These are phyloP conservation scores for Prosopocoilus inquinatus DNA, from an alignment of 2,888 invertebrate genomes.

Conservation along the genomic window DNA sequence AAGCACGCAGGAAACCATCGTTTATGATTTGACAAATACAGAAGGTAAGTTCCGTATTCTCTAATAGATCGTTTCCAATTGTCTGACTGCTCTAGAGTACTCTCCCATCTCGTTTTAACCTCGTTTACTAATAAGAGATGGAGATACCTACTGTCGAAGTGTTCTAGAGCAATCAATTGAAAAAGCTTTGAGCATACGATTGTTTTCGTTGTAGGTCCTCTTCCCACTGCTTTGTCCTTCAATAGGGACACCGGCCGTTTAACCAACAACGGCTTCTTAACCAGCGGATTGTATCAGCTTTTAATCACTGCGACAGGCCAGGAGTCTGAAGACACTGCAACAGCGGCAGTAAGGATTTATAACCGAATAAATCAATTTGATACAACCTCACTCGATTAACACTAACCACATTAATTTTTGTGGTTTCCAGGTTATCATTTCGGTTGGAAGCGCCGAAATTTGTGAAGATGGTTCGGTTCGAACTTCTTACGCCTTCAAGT, in stretches of 20 bases:
- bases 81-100: too few species aligned
- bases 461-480: constrained; percentile 5
- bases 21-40: not conserved
- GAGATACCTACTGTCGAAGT: too few species aligned
- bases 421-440: constrained; percentile 7
- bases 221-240: constrained; percentile 10
- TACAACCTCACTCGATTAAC: too few species aligned
- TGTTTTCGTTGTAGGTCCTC: not conserved
- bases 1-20: constrained; percentile 10
- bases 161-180: too few species aligned
- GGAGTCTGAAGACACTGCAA: constrained; percentile 13
- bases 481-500: not conserved
- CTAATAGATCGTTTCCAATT: too few species aligned
- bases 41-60: not conserved
- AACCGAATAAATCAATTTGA: not conserved
- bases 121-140: too few species aligned
- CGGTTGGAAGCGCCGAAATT: not conserved
- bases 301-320: constrained; percentile 36
- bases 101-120: too few species aligned
- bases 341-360: constrained; percentile 42
- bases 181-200: too few species aligned
- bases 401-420: too few species aligned
- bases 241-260: constrained; percentile 38
- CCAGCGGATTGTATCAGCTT: constrained; percentile 46
- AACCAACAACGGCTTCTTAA: constrained; percentile 46